Percentiles rank a stretch among this genome's conserved stretches.
These are phyloP conservation scores for Salminus brasiliensis DNA, from an alignment of 2,113 vertebrate species.

Conservation along the genomic window DNA sequence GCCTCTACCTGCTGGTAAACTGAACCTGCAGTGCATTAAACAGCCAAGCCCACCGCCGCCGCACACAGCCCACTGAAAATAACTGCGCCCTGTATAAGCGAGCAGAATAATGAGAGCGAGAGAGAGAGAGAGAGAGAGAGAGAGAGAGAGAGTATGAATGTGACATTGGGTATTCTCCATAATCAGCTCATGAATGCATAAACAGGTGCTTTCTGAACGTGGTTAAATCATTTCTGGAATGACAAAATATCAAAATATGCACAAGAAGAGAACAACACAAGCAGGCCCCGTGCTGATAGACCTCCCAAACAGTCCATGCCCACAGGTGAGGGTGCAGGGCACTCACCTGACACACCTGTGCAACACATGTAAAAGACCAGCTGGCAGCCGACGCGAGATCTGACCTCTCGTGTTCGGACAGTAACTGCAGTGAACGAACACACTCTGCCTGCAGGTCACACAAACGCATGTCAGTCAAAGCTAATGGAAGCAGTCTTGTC, in stretches of 20 bases:
- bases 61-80: constrained; percentile 44
- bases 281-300: neutral
- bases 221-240: constrained; percentile 17
- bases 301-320: neutral
- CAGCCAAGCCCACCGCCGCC: constrained; percentile 62
- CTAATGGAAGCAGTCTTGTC: neutral
- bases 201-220: constrained; percentile 34
- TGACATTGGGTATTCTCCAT: constrained; percentile 38
- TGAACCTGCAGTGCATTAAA: constrained; percentile 78
- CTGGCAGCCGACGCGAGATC: neutral
- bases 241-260: constrained; percentile 32
- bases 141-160: constrained; percentile 62
- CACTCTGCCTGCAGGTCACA: neutral
- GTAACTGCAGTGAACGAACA: neutral
- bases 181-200: constrained; percentile 49
- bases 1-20: constrained; percentile 76
- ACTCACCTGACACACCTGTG: constrained; percentile 4
- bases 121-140: constrained; percentile 44
- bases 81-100: constrained; percentile 57
- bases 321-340: neutral
- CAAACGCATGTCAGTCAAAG: neutral
- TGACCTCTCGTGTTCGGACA: neutral
- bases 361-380: neutral
- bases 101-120: constrained; percentile 67
- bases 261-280: neutral